Evolutionary conservation across 2,888 invertebrate genomes (phyloP).

Genomic region (Leptogaster cylindrica): DNA sequence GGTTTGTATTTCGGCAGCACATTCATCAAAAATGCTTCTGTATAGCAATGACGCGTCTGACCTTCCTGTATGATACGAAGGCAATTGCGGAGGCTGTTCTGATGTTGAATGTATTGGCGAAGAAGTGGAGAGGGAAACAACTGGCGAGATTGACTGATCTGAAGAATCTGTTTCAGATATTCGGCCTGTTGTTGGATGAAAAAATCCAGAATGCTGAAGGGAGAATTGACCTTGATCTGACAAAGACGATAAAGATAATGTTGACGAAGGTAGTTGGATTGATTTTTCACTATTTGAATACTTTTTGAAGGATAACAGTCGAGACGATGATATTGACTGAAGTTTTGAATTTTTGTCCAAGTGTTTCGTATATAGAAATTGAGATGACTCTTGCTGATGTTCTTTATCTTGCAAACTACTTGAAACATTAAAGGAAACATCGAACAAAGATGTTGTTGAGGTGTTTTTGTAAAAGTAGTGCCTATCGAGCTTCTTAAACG

Average conservation of each 20-base stretch:
- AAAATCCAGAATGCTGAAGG: conserved; percentile 9
- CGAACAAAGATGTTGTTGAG: conserved; percentile 39
- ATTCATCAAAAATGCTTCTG: conserved; percentile 16
- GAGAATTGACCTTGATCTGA: conserved; percentile 25
- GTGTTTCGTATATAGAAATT: conserved; percentile 19
- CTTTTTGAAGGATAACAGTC: conserved; percentile 17
- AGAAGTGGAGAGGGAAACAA: conserved; percentile 6
- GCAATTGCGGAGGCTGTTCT: no score
- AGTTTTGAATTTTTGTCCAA: conserved; percentile 18
- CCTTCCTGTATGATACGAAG: neutral
- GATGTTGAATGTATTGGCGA: conserved; percentile 7
- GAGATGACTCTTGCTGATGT: conserved; percentile 22
- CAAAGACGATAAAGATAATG: conserved; percentile 26
- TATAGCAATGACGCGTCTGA: conserved; percentile 11
- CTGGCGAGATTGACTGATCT: conserved; percentile 31
- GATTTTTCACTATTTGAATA: conserved; percentile 33
- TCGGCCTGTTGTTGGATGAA: conserved; percentile 22
- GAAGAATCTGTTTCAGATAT: conserved; percentile 38
- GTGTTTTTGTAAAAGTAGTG: conserved; percentile 25
- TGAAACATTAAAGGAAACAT: conserved; percentile 40
- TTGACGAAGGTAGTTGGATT: conserved; percentile 25
- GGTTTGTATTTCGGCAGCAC: neutral
- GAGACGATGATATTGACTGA: conserved; percentile 30
- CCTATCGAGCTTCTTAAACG: conserved; percentile 23
- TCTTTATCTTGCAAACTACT: conserved; percentile 21